Conservation (phyloP, 1,140 invertebrate species). For the Cydia amplana region DNA sequence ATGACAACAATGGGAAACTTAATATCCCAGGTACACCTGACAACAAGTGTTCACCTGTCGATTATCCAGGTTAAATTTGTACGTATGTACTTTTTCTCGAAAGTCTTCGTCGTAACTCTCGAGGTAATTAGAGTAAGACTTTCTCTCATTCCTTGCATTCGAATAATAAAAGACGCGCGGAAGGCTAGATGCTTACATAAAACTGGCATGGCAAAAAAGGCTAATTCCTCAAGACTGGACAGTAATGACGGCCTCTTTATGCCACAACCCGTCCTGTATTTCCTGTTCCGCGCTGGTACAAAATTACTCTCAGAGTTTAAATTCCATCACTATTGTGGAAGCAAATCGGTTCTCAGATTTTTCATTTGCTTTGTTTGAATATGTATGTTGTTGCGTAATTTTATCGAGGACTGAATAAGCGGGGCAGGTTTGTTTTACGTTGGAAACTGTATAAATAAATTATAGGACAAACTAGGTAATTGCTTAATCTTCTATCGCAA, state of each 20-base stretch:
- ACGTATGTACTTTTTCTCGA: background rate
- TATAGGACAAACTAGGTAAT: too few relatives aligned
- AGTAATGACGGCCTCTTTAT: constrained; percentile 29
- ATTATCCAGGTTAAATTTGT: too few relatives aligned
- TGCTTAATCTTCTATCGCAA: background rate
- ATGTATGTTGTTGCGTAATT: constrained; percentile 29
- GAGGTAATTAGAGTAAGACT: background rate
- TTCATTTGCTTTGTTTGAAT: constrained; percentile 31
- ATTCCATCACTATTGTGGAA: constrained; percentile 30
- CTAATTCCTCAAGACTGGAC: constrained; percentile 28
- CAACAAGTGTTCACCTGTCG: too few relatives aligned
- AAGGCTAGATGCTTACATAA: constrained; percentile 25
- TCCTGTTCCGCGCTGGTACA: constrained; percentile 19
- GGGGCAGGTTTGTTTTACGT: background rate
- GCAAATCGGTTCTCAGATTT: constrained; percentile 29
- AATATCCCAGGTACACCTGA: background rate
- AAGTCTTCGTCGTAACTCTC: background rate
- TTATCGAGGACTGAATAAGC: background rate
- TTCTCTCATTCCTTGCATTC: constrained; percentile 21
- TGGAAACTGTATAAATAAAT: background rate
- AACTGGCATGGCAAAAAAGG: constrained; percentile 25
- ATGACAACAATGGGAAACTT: background rate
- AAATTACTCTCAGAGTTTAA: constrained; percentile 30
- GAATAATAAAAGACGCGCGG: constrained; percentile 22
- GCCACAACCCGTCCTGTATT: constrained; percentile 28